A percentile compares a stretch with the other conserved stretches of the same genome.
These are phyloP conservation scores for Protobothrops flavoviridis DNA, from an alignment of 2,113 vertebrate species.

Conservation along the genomic window DNA sequence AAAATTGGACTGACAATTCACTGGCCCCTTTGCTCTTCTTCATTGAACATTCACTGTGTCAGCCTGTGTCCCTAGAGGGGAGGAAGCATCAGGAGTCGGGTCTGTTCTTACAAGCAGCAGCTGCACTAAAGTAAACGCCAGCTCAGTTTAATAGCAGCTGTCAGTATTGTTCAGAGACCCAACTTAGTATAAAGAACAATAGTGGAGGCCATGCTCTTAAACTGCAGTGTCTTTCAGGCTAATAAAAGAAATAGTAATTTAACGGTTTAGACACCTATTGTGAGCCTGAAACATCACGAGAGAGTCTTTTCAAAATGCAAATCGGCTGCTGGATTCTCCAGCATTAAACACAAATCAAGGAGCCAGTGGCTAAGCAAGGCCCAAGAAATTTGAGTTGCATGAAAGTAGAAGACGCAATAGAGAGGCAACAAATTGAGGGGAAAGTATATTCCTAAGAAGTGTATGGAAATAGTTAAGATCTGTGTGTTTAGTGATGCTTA, in stretches of 20 bases:
- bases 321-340: conserved; percentile 54
- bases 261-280: conserved; percentile 75
- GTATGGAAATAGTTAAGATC: background rate
- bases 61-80: conserved; percentile 74
- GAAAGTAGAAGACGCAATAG: conserved; percentile 25
- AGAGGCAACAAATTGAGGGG: background rate
- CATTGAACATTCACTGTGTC: conserved; percentile 72
- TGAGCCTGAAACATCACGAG: conserved; percentile 69
- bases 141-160: conserved; percentile 89
- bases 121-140: conserved; percentile 66
- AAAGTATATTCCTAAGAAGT: conserved; percentile 7
- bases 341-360: conserved; percentile 42
- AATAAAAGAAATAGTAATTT: conserved; percentile 78
- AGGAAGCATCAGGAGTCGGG: conserved; percentile 67
- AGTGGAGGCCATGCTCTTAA: conserved; percentile 66
- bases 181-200: conserved; percentile 76
- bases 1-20: conserved; percentile 79
- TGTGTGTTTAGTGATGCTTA: background rate
- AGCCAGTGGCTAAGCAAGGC: conserved; percentile 15
- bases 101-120: conserved; percentile 76
- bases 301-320: conserved; percentile 69
- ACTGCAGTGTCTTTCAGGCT: conserved; percentile 71
- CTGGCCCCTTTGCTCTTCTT: conserved; percentile 73
- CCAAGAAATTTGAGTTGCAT: conserved; percentile 33
- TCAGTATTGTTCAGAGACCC: conserved; percentile 87